Evolutionary conservation across 2,113 vertebrate genomes (phyloP).

Genomic region (Eulacestoma nigropectus): DNA sequence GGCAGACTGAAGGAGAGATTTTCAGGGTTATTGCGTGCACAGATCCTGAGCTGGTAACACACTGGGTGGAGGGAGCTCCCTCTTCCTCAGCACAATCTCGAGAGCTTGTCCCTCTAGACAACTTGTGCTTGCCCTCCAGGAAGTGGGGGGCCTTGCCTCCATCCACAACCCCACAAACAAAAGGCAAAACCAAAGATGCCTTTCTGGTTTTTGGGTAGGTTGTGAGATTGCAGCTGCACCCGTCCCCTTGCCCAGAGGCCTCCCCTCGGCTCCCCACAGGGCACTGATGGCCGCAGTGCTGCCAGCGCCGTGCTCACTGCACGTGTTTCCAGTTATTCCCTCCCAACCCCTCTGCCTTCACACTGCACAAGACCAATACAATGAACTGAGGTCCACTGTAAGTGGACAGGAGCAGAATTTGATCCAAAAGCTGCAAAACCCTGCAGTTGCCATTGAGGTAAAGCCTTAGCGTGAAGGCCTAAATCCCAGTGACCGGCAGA

Average conservation of each 20-base stretch:
- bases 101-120: background rate
- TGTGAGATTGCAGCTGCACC: background rate
- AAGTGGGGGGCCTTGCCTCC: background rate
- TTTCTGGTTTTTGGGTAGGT: background rate
- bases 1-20: background rate
- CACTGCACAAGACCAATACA: accelerated
- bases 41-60: background rate
- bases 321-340: background rate
- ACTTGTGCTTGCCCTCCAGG: accelerated
- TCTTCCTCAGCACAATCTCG: background rate
- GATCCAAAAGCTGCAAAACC: background rate
- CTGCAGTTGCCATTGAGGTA: background rate
- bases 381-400: background rate
- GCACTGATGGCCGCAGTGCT: accelerated
- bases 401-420: background rate
- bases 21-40: background rate
- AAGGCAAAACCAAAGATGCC: background rate
- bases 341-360: background rate
- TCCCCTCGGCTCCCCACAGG: background rate
- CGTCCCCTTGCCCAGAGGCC: too few species aligned
- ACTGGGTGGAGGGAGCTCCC: background rate
- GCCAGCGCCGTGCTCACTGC: background rate
- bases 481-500: background rate
- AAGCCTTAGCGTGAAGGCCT: background rate
- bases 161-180: background rate